A percentile compares a stretch with the other conserved stretches of the same genome.
Conservation (phyloP, 2,888 invertebrate species). For the Drosophila pseudotakahashii region DNA sequence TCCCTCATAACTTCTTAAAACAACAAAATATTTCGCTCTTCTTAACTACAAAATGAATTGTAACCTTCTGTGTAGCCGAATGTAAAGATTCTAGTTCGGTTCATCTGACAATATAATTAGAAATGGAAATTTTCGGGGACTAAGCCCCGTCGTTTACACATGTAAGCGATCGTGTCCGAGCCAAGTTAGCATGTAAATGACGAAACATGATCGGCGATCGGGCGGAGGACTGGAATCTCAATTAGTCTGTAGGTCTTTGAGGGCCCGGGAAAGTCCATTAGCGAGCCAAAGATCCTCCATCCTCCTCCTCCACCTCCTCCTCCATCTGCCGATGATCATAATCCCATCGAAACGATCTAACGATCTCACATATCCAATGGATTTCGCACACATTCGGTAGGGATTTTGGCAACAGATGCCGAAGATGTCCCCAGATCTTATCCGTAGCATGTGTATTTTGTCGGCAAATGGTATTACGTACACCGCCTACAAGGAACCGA, state of each 20-base stretch:
- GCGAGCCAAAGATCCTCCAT: not conserved
- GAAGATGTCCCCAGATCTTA: slow-evolving; percentile 40
- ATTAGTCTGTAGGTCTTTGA: slow-evolving; percentile 12
- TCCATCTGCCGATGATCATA: slow-evolving; percentile 10
- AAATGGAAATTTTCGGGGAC: slow-evolving; percentile 10
- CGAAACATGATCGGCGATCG: slow-evolving; percentile 34
- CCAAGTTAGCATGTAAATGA: slow-evolving; percentile 52
- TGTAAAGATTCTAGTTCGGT: too few species aligned
- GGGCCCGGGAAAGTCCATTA: slow-evolving; percentile 11
- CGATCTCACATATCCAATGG: slow-evolving; percentile 76
- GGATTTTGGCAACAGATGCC: slow-evolving; percentile 48
- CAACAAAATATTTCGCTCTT: too few species aligned
- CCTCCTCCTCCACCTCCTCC: not conserved
- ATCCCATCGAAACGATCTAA: slow-evolving; percentile 60
- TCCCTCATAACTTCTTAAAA: too few species aligned
- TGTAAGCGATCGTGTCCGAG: slow-evolving; percentile 32
- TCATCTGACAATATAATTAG: slow-evolving; percentile 5
- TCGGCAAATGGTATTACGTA: slow-evolving; percentile 29
- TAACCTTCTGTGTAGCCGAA: too few species aligned
- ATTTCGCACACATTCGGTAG: slow-evolving; percentile 70
- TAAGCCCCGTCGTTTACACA: slow-evolving; percentile 3
- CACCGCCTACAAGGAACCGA: slow-evolving; percentile 10
- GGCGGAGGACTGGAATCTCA: slow-evolving; percentile 12
- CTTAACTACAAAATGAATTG: too few species aligned
- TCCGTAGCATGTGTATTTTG: slow-evolving; percentile 28